Base-by-base conservation (phyloP, 2,113 vertebrate genomes). In the Oncorhynchus mykiss region DNA sequence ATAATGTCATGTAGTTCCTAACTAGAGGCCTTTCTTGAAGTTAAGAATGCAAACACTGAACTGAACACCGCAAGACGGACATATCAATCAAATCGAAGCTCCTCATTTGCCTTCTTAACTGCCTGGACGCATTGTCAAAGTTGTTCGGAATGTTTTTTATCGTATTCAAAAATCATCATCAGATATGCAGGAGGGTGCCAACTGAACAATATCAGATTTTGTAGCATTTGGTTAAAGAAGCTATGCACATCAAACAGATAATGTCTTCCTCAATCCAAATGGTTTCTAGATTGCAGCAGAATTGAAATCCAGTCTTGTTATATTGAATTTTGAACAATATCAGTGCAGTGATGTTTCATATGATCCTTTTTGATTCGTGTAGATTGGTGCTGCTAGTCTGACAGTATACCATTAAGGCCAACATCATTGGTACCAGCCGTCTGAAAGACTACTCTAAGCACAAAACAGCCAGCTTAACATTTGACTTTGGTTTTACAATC, bases 211-310 rank as follows among this genome's bases (percentile, higher is more conserved):
- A 29, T 45, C n/a, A 27, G 7, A 49, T 64, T 11, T 8, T 29
- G 1, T 12, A 73, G 80, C 80, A 74, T 83, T 79, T 74, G 72
- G 60, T 76, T 16, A 20, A 76, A 60, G 84, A n/a, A 85, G 85
- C 85, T 88, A 87, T 87, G 87, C 87, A 90, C 60, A 0, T 12
- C 9, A 27, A 31, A n/a, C 14, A 68, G 31, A 34, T 18, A 8
- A 67, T 25, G 72, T 68, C 67, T 68, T 68, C 67, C 67, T 68
- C 31, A 20, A 34, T 34, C 67, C 27, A 34, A 34, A 31, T 22
- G 2, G 8, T 45, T 34, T 34, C 16, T 68, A 34, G 67, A 39
- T 39, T 68, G 31, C 67, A 45, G 67, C 31, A 39, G 16, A 31
- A 34, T 68, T 39, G 16, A 29, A 68, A 39, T 68, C 20, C 67